Base-by-base conservation (phyloP, 2,888 invertebrate species). In the Drosophila greeni region DNA sequence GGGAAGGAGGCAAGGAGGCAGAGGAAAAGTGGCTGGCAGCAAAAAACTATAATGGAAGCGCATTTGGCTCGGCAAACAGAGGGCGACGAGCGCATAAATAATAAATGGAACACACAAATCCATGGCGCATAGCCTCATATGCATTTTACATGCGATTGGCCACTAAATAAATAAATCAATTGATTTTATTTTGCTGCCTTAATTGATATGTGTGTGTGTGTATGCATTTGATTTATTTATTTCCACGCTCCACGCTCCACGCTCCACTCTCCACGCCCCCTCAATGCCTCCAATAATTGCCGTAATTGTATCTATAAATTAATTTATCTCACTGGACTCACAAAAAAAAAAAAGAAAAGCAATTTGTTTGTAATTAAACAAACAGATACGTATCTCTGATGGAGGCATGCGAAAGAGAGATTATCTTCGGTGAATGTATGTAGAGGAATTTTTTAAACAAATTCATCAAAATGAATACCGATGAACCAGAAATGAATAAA, bases 271-370 rank as follows among this genome's bases (percentile, higher is more conserved):
- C 26, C 26, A 29, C 26, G 9, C 26, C 5, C 23, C 4, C 23
- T 8, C 14, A 37, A 40, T 40, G 49, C 67, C 36, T 31, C 51
- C 36, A 20, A 68, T 74, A 81, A 78, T 78, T 81, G 70, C 68
- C 65, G 57, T 74, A 78, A 76, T 81, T 82, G 82, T 66, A 65
- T 66, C 62, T 64, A 72, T 73, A 74, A 78, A 81, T 78, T 74
- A 54, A 81, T 78, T 78, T 74, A 69, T 66, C 66, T 54, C 68
- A 56, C 59, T 59, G 18, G 8, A 45, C 29, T 23, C 26, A 43
- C 45, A 33, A 47, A 53, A 53, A n/a, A n/a, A n/a, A n/a, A n/a
- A n/a, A n/a, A n/a, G n/a, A n/a, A n/a, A 31, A 16, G 45, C 29
- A 47, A 53, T 54, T 31, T 31, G 31, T 24, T 54, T 49, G 31